Base-by-base conservation (phyloP, 2,888 invertebrate species). In the Ectemnius continuus region DNA sequence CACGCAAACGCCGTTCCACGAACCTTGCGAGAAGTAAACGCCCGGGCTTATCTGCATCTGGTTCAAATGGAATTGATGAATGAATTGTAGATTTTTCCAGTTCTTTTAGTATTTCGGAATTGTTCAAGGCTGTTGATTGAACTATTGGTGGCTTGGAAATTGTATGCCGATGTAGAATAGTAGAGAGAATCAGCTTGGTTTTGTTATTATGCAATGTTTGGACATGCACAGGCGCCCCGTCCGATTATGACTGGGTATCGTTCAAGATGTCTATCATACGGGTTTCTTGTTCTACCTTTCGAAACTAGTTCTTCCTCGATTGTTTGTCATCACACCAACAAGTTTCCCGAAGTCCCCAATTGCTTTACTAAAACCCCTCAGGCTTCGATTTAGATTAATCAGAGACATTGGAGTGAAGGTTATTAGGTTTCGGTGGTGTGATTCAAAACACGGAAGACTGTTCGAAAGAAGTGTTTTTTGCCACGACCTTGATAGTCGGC, bases 401-500 rank as follows among this genome's bases (percentile, higher is more conserved):
- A 36, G 11, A 36, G 36, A 52, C 6, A 23, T 52, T 56, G 45
- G n/a, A 23, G 58, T 45, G 28, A 60, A 28, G 4, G 13, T 14
- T 36, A 28, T 23, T 26, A 14, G 2, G 11, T 64, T 45, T 36
- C 58, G 20, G 65, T 16, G 46, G 8, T 28, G 23, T 14, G 59
- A 47, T 60, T 68, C 18, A 16, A 47, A 56, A 62, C 56, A 60
- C 65, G 65, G 61, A 68, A 62, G 46, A 46, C 60, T 8, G 13
- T 23, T 52, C 4, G 45, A 61, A 67, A 56, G 18, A 58, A 47
- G 58, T 63, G 61, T 68, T 76, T 36, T 45, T 71, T 47, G 20
- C 52, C 52, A 58, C 70, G 77, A 77, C 77, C 78, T 78, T 77
- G 76, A 70, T 64, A 52, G 64, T 72, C 52, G 59, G 65, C 48